Evolutionary conservation across 2,797 vertebrate genomes (phyloP), one percentile per base, ranked within the genome.

Genomic region (Gila robusta): DNA sequence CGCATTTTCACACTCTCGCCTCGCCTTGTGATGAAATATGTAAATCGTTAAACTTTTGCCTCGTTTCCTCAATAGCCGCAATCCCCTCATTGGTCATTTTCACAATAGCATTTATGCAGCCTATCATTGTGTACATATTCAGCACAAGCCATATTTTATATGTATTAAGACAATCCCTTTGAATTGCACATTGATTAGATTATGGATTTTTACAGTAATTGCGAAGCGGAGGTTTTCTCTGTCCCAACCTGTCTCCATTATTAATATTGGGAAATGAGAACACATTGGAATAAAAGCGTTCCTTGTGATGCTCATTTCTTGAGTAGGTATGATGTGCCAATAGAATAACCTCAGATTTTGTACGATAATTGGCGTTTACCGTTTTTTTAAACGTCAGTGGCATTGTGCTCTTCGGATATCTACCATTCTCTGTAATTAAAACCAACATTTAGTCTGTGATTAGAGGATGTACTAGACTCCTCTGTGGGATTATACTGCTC

Each of bases 171-270:
- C 95, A 95, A 95, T 95, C 93, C 72, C 93, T 92, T 93, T 93
- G 93, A 91, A 96, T 96, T 95, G 94, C 93, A 90, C 94, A 96
- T 96, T 96, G 95, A 96, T 96, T 95, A 94, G 93, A 86, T 82
- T 95, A 96, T 96, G 89, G 96, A 96, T 96, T 96, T 95, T 89
- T 89, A 91, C 93, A 88, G 93, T 95, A 96, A 96, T 95, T 96
- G 94, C 94, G 89, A 94, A 88, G 91, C 93, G 37, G 94, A 94
- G 94, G 93, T 93, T 92, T 95, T 93, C 91, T 91, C 90, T 90
- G 90, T 93, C 92, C 95, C 91, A 86, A 85, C 92, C 93, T 91
- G 92, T 95, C 93, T 95, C 94, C 91, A 94, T 96, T 95, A 96
- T 95, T 95, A 94, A 96, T 94, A 94, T 94, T 93, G 92, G 93